Conservation (phyloP, 1,140 invertebrate species). For the Pogonomyrmex californicus region DNA sequence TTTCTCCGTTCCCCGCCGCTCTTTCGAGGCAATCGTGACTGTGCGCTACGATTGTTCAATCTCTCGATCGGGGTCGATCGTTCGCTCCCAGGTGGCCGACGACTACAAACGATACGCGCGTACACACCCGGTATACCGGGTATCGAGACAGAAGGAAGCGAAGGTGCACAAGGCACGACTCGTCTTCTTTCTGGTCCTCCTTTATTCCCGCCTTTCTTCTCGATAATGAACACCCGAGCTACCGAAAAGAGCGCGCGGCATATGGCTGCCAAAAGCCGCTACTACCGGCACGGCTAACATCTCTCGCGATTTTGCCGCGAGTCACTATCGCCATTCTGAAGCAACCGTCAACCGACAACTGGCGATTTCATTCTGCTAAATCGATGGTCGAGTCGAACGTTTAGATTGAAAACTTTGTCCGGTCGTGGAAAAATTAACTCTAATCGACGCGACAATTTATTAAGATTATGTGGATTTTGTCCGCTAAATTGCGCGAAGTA, state of each 20-base stretch:
- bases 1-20: constrained; percentile 60
- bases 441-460: constrained; percentile 9
- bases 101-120: constrained; percentile 74
- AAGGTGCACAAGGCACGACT: constrained; percentile 25
- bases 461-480: constrained; percentile 18
- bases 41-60: constrained; percentile 78
- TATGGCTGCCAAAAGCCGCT: constrained; percentile 58
- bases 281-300: constrained; percentile 23
- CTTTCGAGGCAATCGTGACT: constrained; percentile 77
- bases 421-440: constrained; percentile 1
- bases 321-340: not conserved
- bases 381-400: not conserved
- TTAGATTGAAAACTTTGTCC: not conserved
- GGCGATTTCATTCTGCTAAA: not conserved
- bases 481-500: not conserved
- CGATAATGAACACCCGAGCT: constrained; percentile 63
- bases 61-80: constrained; percentile 56
- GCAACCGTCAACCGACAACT: constrained; percentile 8
- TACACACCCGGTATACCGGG: constrained; percentile 59
- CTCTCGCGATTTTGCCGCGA: constrained; percentile 33
- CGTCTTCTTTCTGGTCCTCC: constrained; percentile 47
- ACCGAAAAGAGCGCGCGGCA: constrained; percentile 67
- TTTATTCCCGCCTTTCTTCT: constrained; percentile 60
- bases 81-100: constrained; percentile 75
- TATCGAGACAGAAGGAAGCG: constrained; percentile 52